A percentile compares a stretch with the other conserved stretches of the same genome.
These are phyloP conservation scores for Ceyx melanurus DNA, from an alignment of 2,113 vertebrate genomes.

Conservation along the genomic window DNA sequence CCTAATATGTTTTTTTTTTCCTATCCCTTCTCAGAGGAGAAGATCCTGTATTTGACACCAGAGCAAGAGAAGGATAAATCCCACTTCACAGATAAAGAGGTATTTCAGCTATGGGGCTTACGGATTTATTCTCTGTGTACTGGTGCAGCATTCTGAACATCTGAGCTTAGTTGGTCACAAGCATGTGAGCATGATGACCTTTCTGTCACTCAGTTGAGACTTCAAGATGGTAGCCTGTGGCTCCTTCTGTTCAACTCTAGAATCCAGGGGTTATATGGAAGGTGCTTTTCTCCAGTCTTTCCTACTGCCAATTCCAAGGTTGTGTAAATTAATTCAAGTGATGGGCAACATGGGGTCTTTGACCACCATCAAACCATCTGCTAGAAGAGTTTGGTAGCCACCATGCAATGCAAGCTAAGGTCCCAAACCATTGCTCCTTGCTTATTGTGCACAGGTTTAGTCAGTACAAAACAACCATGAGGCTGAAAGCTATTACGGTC, in stretches of 20 bases:
- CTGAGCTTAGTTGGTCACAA: not conserved
- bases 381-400: not conserved
- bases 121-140: not conserved
- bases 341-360: not conserved
- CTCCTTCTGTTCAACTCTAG: not conserved
- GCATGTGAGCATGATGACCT: fast-evolving
- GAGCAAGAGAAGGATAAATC: slow-evolving; percentile 99
- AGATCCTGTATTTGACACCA: slow-evolving; percentile 96
- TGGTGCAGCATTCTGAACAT: not conserved
- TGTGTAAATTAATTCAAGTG: not conserved
- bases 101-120: slow-evolving; percentile 62
- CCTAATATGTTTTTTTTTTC: not conserved
- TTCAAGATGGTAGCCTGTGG: not conserved
- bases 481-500: not conserved
- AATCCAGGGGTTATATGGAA: too few relatives aligned
- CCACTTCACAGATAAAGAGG: slow-evolving; percentile 99
- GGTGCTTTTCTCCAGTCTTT: not conserved
- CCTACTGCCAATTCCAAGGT: not conserved
- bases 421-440: not conserved
- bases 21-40: slow-evolving; percentile 83
- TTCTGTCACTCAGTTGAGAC: not conserved
- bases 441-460: not conserved
- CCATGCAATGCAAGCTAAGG: not conserved
- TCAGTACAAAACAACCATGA: not conserved
- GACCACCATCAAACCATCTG: not conserved